Conservation (phyloP, 2,797 vertebrate species). For the Gila robusta region DNA sequence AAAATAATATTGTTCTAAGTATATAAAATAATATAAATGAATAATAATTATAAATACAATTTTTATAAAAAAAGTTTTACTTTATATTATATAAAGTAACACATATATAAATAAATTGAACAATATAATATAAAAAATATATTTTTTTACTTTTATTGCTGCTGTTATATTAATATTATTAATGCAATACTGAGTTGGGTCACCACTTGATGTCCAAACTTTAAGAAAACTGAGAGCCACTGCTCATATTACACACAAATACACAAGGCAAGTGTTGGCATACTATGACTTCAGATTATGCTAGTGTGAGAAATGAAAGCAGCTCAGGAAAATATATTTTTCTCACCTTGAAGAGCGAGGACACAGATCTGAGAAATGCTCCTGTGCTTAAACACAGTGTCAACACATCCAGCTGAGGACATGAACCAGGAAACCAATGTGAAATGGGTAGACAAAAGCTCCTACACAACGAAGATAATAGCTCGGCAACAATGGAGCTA, state of each 20-base stretch:
- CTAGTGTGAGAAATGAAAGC: slow-evolving; percentile 5
- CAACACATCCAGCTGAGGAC: slow-evolving; percentile 43
- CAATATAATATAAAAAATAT: background rate
- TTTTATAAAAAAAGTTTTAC: too few relatives aligned
- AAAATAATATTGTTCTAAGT: background rate
- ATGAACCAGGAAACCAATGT: slow-evolving; percentile 48
- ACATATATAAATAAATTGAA: background rate
- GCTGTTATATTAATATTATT: background rate
- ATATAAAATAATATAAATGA: background rate
- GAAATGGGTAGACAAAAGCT: slow-evolving; percentile 43
- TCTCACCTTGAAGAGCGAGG: background rate
- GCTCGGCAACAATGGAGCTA: slow-evolving; percentile 46
- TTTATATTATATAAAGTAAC: background rate
- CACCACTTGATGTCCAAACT: background rate
- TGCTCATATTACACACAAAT: slow-evolving; percentile 61
- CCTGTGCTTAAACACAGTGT: slow-evolving; percentile 23
- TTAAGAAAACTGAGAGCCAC: slow-evolving; percentile 28
- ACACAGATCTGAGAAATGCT: background rate
- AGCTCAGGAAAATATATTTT: background rate
- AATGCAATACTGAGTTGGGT: background rate
- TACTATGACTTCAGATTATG: slow-evolving; percentile 32
- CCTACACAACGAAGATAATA: slow-evolving; percentile 49
- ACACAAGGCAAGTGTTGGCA: slow-evolving; percentile 59
- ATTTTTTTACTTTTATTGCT: background rate
- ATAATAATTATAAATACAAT: background rate